A percentile compares a stretch with the other conserved stretches of the same genome.
phyloP scores from a whole-genome alignment of 2,797 vertebrate genomes.

The Sphenodon punctatus region DNA sequence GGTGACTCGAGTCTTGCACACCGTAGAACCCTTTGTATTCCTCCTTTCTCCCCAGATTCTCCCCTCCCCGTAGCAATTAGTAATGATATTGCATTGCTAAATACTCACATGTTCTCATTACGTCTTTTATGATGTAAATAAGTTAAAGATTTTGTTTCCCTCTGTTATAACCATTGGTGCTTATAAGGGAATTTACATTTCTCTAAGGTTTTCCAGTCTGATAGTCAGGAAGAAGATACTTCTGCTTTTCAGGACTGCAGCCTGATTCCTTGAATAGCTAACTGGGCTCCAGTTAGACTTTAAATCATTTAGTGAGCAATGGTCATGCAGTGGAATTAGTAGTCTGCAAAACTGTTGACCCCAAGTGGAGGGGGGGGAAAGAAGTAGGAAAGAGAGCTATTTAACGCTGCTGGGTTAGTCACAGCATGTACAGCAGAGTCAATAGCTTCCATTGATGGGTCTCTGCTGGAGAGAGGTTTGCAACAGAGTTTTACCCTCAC shows the following conservation, averaged over 20 bases:
- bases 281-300: not conserved
- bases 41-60: too few relatives aligned
- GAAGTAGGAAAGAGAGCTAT: not conserved
- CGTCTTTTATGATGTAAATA: not conserved
- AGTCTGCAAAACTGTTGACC: not conserved
- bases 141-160: not conserved
- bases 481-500: not conserved
- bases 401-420: not conserved
- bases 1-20: too few relatives aligned
- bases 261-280: not conserved
- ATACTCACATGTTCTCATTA: conserved; percentile 5
- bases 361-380: not conserved
- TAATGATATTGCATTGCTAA: conserved; percentile 8
- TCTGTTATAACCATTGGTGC: not conserved
- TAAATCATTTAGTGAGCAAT: not conserved
- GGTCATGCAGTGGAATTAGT: not conserved
- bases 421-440: not conserved
- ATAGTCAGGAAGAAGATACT: not conserved
- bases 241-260: not conserved
- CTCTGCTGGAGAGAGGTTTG: not conserved
- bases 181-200: not conserved
- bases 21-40: too few relatives aligned
- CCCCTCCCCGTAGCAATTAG: not conserved
- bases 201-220: conserved; percentile 7
- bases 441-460: not conserved